A percentile compares a stretch with the other conserved stretches of the same genome.
Conservation (phyloP, 1,140 invertebrate genomes). For the Phymorhynchus buccinoides region DNA sequence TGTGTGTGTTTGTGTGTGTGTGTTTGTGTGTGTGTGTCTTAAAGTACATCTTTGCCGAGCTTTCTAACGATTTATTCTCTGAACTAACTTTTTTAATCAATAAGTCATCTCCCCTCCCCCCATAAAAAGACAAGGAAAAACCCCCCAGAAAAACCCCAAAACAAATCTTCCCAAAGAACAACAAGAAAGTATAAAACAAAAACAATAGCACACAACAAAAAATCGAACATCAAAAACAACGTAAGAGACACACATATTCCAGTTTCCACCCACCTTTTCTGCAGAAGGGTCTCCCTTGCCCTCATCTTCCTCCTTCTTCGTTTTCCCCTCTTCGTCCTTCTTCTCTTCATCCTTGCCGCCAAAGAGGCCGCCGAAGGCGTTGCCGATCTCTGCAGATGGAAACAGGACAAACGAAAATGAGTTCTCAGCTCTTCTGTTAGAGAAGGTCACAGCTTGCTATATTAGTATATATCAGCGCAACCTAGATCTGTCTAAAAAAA, state of each 20-base stretch:
- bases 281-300: slow-evolving; percentile 50
- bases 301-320: slow-evolving; percentile 49
- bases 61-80: too few relatives aligned
- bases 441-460: background rate
- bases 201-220: background rate
- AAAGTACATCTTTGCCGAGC: too few relatives aligned
- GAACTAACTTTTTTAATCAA: too few relatives aligned
- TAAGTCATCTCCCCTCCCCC: too few relatives aligned
- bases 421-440: background rate
- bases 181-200: background rate
- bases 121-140: too few relatives aligned
- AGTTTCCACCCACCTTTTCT: slow-evolving; percentile 38
- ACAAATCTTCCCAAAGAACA: too few relatives aligned
- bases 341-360: slow-evolving; percentile 62
- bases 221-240: slow-evolving; percentile 25
- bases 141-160: too few relatives aligned
- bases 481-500: too few relatives aligned
- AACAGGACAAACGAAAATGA: background rate
- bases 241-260: background rate
- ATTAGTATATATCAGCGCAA: too few relatives aligned
- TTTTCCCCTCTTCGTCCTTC: slow-evolving; percentile 55
- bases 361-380: slow-evolving; percentile 94
- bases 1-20: too few relatives aligned
- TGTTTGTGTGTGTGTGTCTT: too few relatives aligned
- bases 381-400: slow-evolving; percentile 82